Evolutionary conservation across 2,797 vertebrate genomes (phyloP), one percentile per base, ranked within the genome.

Genomic region (Gadopsis bispinosus): DNA sequence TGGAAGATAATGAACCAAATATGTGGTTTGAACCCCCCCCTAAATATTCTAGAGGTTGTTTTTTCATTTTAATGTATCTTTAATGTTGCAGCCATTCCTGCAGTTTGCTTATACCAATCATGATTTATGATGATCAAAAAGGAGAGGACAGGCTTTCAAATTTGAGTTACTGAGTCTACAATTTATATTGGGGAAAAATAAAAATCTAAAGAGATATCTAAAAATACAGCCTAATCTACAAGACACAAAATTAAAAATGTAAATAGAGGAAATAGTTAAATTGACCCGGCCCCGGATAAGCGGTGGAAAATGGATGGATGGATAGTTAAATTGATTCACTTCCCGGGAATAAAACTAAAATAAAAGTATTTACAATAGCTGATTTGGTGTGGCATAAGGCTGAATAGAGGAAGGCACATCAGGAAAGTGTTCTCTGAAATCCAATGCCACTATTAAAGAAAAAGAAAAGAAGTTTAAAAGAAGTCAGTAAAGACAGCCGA

Each of bases 161-260:
- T 64, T 48, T 61, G 22, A 47, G 7, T 64, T 11, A 35, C 59
- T 31, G 66, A 62, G 72, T 65, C 39, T 62, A 69, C 22, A 9
- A 10, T 39, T 56, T 74, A 75, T 69, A 79, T 67, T 85, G 1
- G 29, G 60, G 66, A 48, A 50, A 67, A 69, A 35, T 26, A 66
- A 37, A 56, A 70, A 60, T 55, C 17, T 4, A 22, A 10, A 75
- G 56, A 76, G 3, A 62, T 20, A 61, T 53, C 12, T 51, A 83
- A 81, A 43, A 86, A 85, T 37, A 31, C 9, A 55, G 48, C n/a
- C 74, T 67, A 22, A 61, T 73, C 60, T 56, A 71, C 7, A 63
- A 85, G 78, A 75, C 68, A 80, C 88, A 90, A 89, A 85, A 85
- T 75, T 72, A 68, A 74, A 86, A 83, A 62, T 41, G 41, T 35